Percentiles rank a stretch among this genome's conserved stretches.
These are phyloP conservation scores for Eupithecia vulgata DNA, from an alignment of 2,888 invertebrate species.

Conservation along the genomic window DNA sequence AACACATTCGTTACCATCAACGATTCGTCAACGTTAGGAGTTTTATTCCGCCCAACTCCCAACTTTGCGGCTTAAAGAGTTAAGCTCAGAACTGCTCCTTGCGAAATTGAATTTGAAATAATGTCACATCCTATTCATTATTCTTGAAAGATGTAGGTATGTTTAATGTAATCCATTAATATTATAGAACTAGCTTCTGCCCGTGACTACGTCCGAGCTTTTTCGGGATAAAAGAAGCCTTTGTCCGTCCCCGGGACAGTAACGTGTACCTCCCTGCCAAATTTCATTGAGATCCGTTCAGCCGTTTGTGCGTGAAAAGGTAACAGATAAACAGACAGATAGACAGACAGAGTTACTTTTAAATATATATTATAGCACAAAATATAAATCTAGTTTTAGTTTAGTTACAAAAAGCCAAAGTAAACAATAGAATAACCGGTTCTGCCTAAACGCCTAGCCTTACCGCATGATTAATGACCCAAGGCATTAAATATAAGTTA, in stretches of 20 bases:
- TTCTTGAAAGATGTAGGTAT: background rate
- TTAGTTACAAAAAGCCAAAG: background rate
- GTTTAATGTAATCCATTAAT: background rate
- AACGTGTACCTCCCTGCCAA: no score
- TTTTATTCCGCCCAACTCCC: slow-evolving; percentile 67
- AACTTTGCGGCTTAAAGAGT: slow-evolving; percentile 70
- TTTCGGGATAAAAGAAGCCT: no score
- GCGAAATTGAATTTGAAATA: slow-evolving; percentile 48
- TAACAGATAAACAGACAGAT: no score
- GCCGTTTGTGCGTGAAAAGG: no score
- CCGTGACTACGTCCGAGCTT: no score
- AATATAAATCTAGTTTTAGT: background rate
- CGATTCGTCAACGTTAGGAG: slow-evolving; percentile 73
- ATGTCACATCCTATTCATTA: background rate
- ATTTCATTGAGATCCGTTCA: no score
- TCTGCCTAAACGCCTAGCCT: background rate
- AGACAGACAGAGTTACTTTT: no score
- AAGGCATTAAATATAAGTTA: slow-evolving; percentile 37
- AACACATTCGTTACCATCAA: slow-evolving; percentile 75
- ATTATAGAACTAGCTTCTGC: no score
- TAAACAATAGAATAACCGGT: background rate
- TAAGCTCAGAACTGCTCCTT: slow-evolving; percentile 60
- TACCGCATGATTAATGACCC: slow-evolving; percentile 22
- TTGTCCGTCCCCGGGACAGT: no score
- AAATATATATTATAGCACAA: no score